Conservation (phyloP, 2,888 invertebrate species). For the Orthonychiurus folsomi region DNA sequence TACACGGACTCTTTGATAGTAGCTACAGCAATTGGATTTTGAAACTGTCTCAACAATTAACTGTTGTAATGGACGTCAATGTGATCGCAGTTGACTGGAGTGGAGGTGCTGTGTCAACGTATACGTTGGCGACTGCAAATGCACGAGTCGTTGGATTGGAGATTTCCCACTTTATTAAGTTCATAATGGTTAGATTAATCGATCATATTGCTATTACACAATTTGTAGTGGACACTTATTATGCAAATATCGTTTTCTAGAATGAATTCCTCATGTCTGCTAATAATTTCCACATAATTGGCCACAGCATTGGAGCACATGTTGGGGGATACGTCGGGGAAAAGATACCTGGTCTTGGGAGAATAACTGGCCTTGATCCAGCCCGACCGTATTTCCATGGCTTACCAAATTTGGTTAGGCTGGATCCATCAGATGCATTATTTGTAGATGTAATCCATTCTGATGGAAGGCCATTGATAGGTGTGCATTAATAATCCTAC, state of each 20-base stretch:
- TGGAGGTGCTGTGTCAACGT: slow-evolving; percentile 71
- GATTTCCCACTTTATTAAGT: slow-evolving; percentile 66
- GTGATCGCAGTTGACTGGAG: slow-evolving; percentile 80
- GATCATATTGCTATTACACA: neutral
- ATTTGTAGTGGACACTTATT: neutral
- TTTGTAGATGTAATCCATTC: slow-evolving; percentile 88
- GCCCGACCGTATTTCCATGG: slow-evolving; percentile 68
- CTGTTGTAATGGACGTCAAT: slow-evolving; percentile 64
- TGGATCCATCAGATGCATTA: slow-evolving; percentile 73
- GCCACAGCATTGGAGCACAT: slow-evolving; percentile 81
- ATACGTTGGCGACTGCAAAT: slow-evolving; percentile 80
- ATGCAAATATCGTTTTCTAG: slow-evolving; percentile 45
- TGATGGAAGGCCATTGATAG: slow-evolving; percentile 76
- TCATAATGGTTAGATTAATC: slow-evolving; percentile 57
- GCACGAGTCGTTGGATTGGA: slow-evolving; percentile 75
- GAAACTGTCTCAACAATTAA: slow-evolving; percentile 71
- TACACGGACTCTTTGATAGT: slow-evolving; percentile 81
- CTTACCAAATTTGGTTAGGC: slow-evolving; percentile 66
- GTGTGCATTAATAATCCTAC: too few relatives aligned
- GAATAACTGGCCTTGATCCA: slow-evolving; percentile 52
- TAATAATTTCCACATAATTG: slow-evolving; percentile 69
- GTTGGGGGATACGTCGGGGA: slow-evolving; percentile 80
- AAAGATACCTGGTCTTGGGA: slow-evolving; percentile 57
- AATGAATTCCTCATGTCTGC: slow-evolving; percentile 62
- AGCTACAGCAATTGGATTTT: slow-evolving; percentile 69